Evolutionary conservation across 1,140 invertebrate species (phyloP), one percentile per base, ranked within the genome.

Genomic region (Drosophila serrata): DNA sequence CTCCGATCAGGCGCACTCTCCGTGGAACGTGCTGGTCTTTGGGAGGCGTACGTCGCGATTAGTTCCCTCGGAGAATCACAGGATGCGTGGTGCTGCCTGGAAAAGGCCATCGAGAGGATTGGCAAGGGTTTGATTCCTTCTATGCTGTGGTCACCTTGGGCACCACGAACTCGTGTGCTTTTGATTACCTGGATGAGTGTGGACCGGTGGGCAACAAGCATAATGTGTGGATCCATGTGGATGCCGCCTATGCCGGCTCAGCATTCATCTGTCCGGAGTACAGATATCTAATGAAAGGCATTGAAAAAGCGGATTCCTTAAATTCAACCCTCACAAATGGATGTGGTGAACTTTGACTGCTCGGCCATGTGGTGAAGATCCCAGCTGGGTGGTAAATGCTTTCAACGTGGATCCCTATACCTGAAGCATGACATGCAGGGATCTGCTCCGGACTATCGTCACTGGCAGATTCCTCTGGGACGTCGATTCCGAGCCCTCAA

Each of bases 271-370:
- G 98, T 85, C 97, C 98, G 0, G 98, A 99, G 93, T 98, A 96
- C 90, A 95, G 98, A n/a, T 95, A 97, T 79, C 93, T 98, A 9
- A 96, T 98, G 95, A 96, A 97, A 77, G 98, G 98, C 12, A 93
- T 99, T 4, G 97, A 99, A 91, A 94, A 94, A 59, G 97, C 97
- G 0, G 96, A 98, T 73, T 99, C 98, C 0, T 98, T 99, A 91
- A 98, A 98, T 98, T 99, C 85, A 99, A 99, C 91, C 98, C 98
- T 0, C 98, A 99, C 93, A 99, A 99, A 93, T 99, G 98, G 98
- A 94, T 99, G 94, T 99, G 59, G 96, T 99, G 0, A 99, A 98
- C 93, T 99, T 99, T 81, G 84, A 88, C 43, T 99, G 98, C 90
- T 99, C 98, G 1, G 95, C 97, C 0, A 96, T 98, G 95, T 98